A percentile compares a stretch with the other conserved stretches of the same genome.
These are phyloP conservation scores for Sebastes elongatus DNA, from an alignment of 2,797 vertebrate species.

Conservation along the genomic window DNA sequence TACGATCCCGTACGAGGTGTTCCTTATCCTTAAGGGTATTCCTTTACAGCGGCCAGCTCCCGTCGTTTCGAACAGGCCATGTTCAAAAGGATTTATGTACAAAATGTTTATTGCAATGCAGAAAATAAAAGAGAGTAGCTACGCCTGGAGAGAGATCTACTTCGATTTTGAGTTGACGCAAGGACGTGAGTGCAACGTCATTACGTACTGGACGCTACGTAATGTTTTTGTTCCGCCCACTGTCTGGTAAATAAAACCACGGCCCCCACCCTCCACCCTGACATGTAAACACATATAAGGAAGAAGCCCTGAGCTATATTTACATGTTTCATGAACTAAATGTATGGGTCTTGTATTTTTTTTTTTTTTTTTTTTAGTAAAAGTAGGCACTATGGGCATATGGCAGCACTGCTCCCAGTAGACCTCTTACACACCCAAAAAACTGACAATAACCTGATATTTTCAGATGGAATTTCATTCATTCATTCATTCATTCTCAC, in stretches of 20 bases:
- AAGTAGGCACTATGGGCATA: neutral
- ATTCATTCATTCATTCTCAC: no score
- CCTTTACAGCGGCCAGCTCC: constrained; percentile 28
- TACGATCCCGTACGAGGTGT: constrained; percentile 47
- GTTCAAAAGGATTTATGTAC: constrained; percentile 62
- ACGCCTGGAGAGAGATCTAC: constrained; percentile 80
- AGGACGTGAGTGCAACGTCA: constrained; percentile 71
- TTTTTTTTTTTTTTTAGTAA: neutral
- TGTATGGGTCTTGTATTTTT: no score
- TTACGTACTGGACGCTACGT: constrained; percentile 54
- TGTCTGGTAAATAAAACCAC: neutral
- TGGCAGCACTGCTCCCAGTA: no score
- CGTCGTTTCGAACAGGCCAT: constrained; percentile 39
- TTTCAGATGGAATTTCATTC: no score
- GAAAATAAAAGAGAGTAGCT: constrained; percentile 73
- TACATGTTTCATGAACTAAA: neutral
- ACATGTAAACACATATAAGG: neutral
- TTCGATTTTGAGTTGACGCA: constrained; percentile 82
- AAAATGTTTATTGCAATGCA: constrained; percentile 75
- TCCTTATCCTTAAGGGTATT: constrained; percentile 26
- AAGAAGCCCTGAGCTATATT: neutral
- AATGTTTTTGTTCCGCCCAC: constrained; percentile 48
- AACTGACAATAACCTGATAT: no score
- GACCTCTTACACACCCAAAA: no score
- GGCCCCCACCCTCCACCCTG: neutral